Base-by-base conservation (phyloP, 2,888 invertebrate species). In the Caenorhabditis uteleia region DNA sequence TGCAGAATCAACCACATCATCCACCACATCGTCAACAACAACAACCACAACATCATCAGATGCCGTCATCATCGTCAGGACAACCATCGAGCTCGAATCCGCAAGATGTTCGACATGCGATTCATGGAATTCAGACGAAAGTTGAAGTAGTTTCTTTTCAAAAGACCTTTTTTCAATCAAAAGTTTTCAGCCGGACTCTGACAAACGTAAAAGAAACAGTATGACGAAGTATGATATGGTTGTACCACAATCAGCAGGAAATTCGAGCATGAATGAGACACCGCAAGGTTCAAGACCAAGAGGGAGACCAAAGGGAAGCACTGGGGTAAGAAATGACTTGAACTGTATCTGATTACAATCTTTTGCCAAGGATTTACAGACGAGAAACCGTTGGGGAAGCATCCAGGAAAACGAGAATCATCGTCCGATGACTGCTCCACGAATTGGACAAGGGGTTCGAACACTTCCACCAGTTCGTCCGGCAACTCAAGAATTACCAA, bases 301-400 rank as follows among this genome's bases (percentile, higher is more conserved):
- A 25, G 62, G 62, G 12, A 36, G 62, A 18, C 57, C 62, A 25
- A 42, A 40, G 16, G 62, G 62, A 44, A 43, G 38, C 26, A 46
- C 48, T 1, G 48, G 43, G 2, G 20, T 43, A 7, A 43, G 27
- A 16, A 25, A 42, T 5, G 34, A 34, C 5, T 34, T n/a, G 7
- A 34, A n/a, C 10, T 16, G 16, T 4, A 12, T 34, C 34, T 34
- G 12, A 4, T 12, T 12, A 34, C 34, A 5, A n/a, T 7, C 16
- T 10, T 34, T 4, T 4, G 4, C 34, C 34, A 12, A 34, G 20
- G 10, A 44, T 39, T 23, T 23, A 4, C 25, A 40, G 12, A 45
- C 31, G 12, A 33, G 44, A 29, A 33, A 16, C 20, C 51, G 58
- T 6, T 51, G 31, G 20, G 20, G 45, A 23, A 12, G 20, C 31